phyloP scores from a whole-genome alignment of 2,797 vertebrate species.

The Sebastes umbrosus region DNA sequence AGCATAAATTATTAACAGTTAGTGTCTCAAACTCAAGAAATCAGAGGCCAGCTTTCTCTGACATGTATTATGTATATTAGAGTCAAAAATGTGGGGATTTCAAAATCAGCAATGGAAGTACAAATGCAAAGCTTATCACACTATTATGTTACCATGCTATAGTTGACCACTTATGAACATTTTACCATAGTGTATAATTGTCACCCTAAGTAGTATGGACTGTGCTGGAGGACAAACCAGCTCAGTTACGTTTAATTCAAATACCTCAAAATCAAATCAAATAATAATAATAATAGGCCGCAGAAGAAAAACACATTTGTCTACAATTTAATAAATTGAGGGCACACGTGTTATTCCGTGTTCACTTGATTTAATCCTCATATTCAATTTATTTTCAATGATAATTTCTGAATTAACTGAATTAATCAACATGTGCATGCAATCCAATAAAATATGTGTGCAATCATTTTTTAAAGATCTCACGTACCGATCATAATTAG shows the following conservation, averaged over 20 bases:
- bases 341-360: neutral
- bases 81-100: slow-evolving; percentile 4
- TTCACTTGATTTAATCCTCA: neutral
- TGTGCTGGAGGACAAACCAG: neutral
- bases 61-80: neutral
- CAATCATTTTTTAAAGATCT: slow-evolving; percentile 9
- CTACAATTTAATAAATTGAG: neutral
- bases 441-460: neutral
- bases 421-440: slow-evolving; percentile 10
- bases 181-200: neutral
- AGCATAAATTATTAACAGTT: slow-evolving; percentile 72
- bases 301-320: neutral
- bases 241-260: neutral
- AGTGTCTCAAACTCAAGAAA: slow-evolving; percentile 47
- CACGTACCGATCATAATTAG: slow-evolving; percentile 14
- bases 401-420: neutral
- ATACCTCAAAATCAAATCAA: neutral
- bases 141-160: neutral
- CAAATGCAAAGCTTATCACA: slow-evolving; percentile 2
- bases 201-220: neutral
- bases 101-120: neutral
- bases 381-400: neutral
- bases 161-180: neutral
- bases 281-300: neutral
- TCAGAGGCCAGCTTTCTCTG: slow-evolving; percentile 11